Conservation (phyloP, 2,888 invertebrate species). For the Spicauda simplicius region DNA sequence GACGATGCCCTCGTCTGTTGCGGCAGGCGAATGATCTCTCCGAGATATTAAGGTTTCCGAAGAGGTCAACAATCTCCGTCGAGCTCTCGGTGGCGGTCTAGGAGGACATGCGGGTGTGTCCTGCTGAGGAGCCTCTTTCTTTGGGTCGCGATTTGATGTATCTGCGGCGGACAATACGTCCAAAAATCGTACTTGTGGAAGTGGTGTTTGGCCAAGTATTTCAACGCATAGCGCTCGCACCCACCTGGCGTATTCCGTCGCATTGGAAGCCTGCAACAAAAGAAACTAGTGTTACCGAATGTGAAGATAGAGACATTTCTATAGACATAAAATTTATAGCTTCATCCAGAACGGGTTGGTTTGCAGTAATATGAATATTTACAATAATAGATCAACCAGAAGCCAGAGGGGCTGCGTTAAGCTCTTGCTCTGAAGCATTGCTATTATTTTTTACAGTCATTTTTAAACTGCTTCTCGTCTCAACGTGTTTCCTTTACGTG, state of each 20-base stretch:
- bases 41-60: constrained; percentile 71
- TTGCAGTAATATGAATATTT: constrained; percentile 45
- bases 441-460: constrained; percentile 47
- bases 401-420: constrained; percentile 56
- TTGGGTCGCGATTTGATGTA: constrained; percentile 70
- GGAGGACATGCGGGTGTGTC: constrained; percentile 70
- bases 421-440: constrained; percentile 57
- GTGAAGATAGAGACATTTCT: constrained; percentile 41
- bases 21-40: constrained; percentile 78
- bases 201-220: constrained; percentile 89
- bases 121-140: constrained; percentile 65
- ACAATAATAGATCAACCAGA: constrained; percentile 45
- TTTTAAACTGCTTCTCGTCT: constrained; percentile 43
- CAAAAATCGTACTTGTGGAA: constrained; percentile 89
- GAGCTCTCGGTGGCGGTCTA: constrained; percentile 75
- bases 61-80: constrained; percentile 70
- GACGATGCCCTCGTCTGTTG: constrained; percentile 82
- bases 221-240: constrained; percentile 90
- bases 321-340: constrained; percentile 48
- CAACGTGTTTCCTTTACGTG: constrained; percentile 73
- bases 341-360: constrained; percentile 46
- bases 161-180: constrained; percentile 88
- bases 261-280: constrained; percentile 88
- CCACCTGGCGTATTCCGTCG: constrained; percentile 89
- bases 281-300: constrained; percentile 38